Conservation (phyloP, 2,888 invertebrate species). For the Drosophila helvetica region DNA sequence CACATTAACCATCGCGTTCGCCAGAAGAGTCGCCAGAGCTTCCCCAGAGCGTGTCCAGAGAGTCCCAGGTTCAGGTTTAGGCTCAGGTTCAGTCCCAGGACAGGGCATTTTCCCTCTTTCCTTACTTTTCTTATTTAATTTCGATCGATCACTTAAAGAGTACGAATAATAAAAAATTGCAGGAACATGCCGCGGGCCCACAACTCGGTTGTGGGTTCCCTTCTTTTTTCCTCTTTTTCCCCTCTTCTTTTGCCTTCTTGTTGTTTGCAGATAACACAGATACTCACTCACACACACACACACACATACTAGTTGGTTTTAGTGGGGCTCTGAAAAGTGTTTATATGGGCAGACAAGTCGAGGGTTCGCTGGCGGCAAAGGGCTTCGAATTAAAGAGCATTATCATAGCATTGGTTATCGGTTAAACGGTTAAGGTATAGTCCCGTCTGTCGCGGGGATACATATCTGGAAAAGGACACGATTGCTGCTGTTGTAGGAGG, state of each 20-base stretch:
- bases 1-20: conserved; percentile 78
- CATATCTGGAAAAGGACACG: background rate
- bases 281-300: conserved; percentile 32
- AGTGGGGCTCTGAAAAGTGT: conserved; percentile 23
- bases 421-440: background rate
- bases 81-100: background rate
- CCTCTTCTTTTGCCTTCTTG: conserved; percentile 8
- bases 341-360: background rate
- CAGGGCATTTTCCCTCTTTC: conserved; percentile 55
- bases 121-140: conserved; percentile 76
- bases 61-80: conserved; percentile 4
- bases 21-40: conserved; percentile 29
- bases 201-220: conserved; percentile 28
- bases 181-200: conserved; percentile 62
- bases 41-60: background rate
- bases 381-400: background rate
- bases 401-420: background rate
- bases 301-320: background rate
- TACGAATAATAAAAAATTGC: conserved; percentile 76
- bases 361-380: conserved; percentile 1
- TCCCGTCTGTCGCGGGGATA: background rate
- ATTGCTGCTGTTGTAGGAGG: too few relatives aligned
- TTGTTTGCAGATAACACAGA: conserved; percentile 48
- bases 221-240: conserved; percentile 10
- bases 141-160: conserved; percentile 76